phyloP scores from a whole-genome alignment of 2,888 invertebrate genomes.

The Gandaritis pyraliata region DNA sequence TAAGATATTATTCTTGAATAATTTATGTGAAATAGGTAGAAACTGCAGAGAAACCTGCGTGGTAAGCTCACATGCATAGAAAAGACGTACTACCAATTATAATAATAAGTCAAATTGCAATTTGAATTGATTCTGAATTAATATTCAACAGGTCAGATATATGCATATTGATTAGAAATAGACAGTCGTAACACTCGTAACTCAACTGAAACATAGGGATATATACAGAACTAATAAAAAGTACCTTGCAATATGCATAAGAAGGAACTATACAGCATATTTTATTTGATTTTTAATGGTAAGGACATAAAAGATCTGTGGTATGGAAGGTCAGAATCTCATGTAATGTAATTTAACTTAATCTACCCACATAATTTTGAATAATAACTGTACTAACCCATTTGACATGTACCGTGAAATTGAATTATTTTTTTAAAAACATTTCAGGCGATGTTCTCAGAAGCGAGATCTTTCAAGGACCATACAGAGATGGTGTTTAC shows the following conservation, averaged over 20 bases:
- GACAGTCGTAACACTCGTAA: neutral
- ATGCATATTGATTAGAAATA: neutral
- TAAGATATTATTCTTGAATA: conserved; percentile 11
- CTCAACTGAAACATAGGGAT: neutral
- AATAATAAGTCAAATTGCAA: neutral
- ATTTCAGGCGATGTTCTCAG: conserved; percentile 85
- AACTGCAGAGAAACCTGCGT: neutral
- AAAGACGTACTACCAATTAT: neutral
- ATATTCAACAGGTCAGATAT: conserved; percentile 1
- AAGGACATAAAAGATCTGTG: no score
- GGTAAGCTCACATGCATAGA: no score
- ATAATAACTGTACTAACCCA: no score
- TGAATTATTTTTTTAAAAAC: neutral
- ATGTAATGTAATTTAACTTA: no score
- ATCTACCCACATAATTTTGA: no score
- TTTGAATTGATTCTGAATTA: neutral
- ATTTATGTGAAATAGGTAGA: conserved; percentile 2
- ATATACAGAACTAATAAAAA: neutral
- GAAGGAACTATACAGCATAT: no score
- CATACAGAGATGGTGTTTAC: conserved; percentile 83
- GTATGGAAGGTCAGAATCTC: no score
- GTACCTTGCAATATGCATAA: no score
- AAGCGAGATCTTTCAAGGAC: conserved; percentile 87
- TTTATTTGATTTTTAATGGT: no score
- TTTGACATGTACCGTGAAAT: no score